Evolutionary conservation across 2,113 vertebrate species (phyloP), one percentile per base, ranked within the genome.

Genomic region (Myrmecophaga tridactyla): DNA sequence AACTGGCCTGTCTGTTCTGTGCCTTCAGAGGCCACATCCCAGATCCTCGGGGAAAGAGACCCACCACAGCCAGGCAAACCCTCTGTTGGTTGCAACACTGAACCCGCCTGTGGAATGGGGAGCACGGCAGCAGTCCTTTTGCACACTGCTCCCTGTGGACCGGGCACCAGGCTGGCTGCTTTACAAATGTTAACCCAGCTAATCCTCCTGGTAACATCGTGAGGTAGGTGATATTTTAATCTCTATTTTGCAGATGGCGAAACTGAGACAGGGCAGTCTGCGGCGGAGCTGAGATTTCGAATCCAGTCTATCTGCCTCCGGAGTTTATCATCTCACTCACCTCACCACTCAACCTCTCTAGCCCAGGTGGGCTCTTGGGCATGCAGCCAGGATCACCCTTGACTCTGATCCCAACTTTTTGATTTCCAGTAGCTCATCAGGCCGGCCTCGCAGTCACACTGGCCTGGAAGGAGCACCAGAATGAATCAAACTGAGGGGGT

Each of bases 101-200:
- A 23, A 14, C 15, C 60, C 11, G 31, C 21, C 81, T 8, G 39
- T 20, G 20, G 58, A 3, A 20, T 0, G 29, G 9, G 23, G 36
- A 21, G 8, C 1, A 0, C 27, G 70, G 83, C 46, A 23, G 10
- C 0, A 0, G 58, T 10, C 17, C 6, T 2, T 34, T 46, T 58
- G 13, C 29, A 51, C 41, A 0, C 29, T 8, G 51, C 17, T 36
- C 41, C 2, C 43, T 41, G 9, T 7, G 12, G 3, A 20, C 77
- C 18, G 36, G 53, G 51, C 11, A 3, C 13, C 6, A 2, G 31
- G n/a, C 60, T 67, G 60, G 14, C 6, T n/a, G n/a, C 34, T 41
- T 78, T 1, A 2, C 29, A 12, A 13, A 41, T 65, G 11, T 12
- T 31, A 73, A 2, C 2, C 20, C 7, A 21, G 34, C 20, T 31